Percentiles rank a stretch among this genome's conserved stretches.
These are phyloP conservation scores for Oscheius onirici DNA, from an alignment of 2,888 invertebrate species.

Conservation along the genomic window DNA sequence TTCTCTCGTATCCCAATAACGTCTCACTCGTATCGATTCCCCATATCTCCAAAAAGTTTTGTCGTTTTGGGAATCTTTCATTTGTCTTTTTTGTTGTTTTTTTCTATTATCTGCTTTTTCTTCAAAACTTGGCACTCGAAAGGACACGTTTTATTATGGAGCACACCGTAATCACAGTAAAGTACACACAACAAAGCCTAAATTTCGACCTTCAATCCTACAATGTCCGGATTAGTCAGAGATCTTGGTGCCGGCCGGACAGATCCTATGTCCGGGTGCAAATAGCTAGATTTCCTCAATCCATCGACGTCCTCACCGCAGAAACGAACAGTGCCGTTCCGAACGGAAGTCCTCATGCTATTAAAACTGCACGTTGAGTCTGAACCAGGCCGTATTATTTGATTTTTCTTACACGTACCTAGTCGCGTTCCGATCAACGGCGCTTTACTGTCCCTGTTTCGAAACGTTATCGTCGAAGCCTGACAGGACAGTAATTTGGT, in stretches of 20 bases:
- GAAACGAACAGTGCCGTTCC: constrained; percentile 14
- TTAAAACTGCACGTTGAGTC: constrained; percentile 7
- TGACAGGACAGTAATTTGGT: background rate
- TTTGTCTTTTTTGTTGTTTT: no score
- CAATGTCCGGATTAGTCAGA: constrained; percentile 3
- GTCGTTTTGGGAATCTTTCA: no score
- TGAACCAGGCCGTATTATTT: background rate
- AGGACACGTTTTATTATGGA: no score
- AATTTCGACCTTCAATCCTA: no score
- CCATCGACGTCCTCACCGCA: background rate
- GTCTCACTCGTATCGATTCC: no score
- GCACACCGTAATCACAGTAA: no score
- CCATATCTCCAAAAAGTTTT: no score
- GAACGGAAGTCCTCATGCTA: background rate
- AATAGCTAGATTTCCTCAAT: background rate
- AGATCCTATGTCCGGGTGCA: background rate
- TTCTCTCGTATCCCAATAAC: no score
- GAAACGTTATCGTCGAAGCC: constrained; percentile 4
- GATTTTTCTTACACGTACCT: background rate
- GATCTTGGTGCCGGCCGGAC: constrained; percentile 3
- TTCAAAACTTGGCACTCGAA: no score
- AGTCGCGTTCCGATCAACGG: constrained; percentile 11
- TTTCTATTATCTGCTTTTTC: no score
- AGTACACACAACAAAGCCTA: no score
- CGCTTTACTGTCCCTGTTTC: constrained; percentile 16